phyloP scores from a whole-genome alignment of 2,888 invertebrate genomes.

The Caenorhabditis afra region DNA sequence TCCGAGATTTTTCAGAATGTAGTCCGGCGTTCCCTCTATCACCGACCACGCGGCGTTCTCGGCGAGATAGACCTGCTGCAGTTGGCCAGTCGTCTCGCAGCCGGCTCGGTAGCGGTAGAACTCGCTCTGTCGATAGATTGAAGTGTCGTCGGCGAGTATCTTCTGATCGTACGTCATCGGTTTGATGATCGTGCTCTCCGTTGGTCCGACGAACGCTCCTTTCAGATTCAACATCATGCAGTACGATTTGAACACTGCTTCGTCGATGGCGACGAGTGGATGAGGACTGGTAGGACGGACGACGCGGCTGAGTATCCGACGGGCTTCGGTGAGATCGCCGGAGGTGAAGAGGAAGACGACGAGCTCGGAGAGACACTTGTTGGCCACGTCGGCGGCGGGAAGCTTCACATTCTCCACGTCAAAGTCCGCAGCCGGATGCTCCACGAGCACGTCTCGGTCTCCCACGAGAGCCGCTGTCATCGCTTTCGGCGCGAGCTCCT shows the following conservation, averaged over 20 bases:
- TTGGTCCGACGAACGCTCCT: not conserved
- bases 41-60: constrained; percentile 61
- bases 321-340: constrained; percentile 47
- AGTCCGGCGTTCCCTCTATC: constrained; percentile 48
- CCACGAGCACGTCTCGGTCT: constrained; percentile 53
- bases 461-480: constrained; percentile 59
- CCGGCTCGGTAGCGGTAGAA: constrained; percentile 31
- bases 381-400: constrained; percentile 55
- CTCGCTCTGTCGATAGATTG: constrained; percentile 31
- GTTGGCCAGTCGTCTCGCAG: constrained; percentile 45
- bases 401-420: constrained; percentile 45
- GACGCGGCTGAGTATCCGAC: constrained; percentile 14
- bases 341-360: constrained; percentile 39
- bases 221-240: constrained; percentile 37
- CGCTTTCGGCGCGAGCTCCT: constrained; percentile 54
- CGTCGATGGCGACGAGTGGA: constrained; percentile 44
- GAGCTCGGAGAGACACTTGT: constrained; percentile 58
- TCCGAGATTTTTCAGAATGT: constrained; percentile 29
- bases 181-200: constrained; percentile 4
- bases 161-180: constrained; percentile 38
- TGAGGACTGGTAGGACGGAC: constrained; percentile 5
- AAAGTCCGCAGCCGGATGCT: constrained; percentile 51
- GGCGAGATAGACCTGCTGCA: constrained; percentile 34
- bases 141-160: constrained; percentile 28
- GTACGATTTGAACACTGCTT: constrained; percentile 33